phyloP scores from a whole-genome alignment of 2,888 invertebrate species.

The Thecocarcelia acutangulata region DNA sequence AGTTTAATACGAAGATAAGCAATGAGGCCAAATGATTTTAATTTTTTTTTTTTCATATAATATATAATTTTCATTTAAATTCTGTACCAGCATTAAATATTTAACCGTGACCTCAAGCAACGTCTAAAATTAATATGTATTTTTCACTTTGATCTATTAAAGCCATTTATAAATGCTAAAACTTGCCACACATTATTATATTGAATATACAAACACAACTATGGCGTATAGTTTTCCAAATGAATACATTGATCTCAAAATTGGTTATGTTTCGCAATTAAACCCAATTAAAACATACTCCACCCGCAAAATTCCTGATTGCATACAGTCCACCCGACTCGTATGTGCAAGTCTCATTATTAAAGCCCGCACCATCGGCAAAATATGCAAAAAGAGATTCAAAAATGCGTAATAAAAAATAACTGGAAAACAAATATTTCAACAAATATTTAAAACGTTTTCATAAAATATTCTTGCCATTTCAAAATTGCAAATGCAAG shows the following conservation, averaged over 20 bases:
- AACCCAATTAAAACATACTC: conserved; percentile 17
- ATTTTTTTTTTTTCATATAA: no score
- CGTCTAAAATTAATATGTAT: neutral
- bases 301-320: neutral
- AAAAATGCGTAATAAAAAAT: neutral
- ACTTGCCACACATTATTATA: conserved; percentile 7
- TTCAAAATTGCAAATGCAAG: conserved; percentile 2
- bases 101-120: neutral
- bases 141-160: conserved; percentile 3
- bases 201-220: neutral
- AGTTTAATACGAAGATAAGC: no score
- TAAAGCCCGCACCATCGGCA: conserved; percentile 27
- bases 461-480: conserved; percentile 50
- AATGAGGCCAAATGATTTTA: no score
- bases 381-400: conserved; percentile 7
- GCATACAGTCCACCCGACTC: neutral
- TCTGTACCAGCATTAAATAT: neutral
- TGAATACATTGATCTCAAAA: conserved; percentile 46
- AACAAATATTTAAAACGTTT: conserved; percentile 53
- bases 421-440: conserved; percentile 44
- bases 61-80: no score
- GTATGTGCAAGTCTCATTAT: neutral
- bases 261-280: conserved; percentile 51
- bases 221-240: conserved; percentile 31
- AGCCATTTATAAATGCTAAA: conserved; percentile 6